Percentiles rank a stretch among this genome's conserved stretches.
phyloP scores from a whole-genome alignment of 2,113 vertebrate species.

The Lycaon pictus region DNA sequence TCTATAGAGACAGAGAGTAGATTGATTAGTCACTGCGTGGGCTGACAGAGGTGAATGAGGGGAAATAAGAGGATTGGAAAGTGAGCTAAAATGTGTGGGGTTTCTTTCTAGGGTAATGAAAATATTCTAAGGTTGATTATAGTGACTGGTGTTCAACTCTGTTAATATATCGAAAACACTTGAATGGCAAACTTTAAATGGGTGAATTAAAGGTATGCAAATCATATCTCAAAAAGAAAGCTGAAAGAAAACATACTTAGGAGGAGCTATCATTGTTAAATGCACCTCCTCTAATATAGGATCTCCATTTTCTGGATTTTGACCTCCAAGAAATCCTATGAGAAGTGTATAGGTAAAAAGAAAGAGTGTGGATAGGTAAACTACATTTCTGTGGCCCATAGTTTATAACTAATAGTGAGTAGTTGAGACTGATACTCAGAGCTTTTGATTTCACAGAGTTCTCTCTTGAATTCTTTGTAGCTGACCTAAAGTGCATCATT shows the following conservation, averaged over 20 bases:
- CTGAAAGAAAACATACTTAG: background rate
- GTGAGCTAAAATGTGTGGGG: background rate
- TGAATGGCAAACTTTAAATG: background rate
- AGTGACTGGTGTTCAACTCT: background rate
- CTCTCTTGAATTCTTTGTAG: background rate
- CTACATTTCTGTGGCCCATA: background rate
- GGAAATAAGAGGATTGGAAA: background rate
- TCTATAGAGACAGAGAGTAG: background rate
- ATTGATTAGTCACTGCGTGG: background rate
- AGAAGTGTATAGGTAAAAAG: background rate
- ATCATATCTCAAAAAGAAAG: background rate
- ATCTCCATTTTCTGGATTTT: constrained; percentile 4
- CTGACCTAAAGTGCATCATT: background rate
- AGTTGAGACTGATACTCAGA: background rate
- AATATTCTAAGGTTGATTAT: background rate
- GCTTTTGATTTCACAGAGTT: constrained; percentile 21
- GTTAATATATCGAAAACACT: background rate
- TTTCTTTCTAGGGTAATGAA: background rate
- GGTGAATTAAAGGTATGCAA: background rate
- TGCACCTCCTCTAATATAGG: background rate
- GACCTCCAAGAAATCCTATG: background rate
- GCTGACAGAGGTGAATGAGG: fast-evolving
- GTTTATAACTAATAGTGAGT: background rate
- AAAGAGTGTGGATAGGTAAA: background rate
- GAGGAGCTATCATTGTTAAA: background rate